These are phyloP conservation scores for Vireo altiloquus DNA, from an alignment of 2,113 vertebrate species.

Conservation along the genomic window DNA sequence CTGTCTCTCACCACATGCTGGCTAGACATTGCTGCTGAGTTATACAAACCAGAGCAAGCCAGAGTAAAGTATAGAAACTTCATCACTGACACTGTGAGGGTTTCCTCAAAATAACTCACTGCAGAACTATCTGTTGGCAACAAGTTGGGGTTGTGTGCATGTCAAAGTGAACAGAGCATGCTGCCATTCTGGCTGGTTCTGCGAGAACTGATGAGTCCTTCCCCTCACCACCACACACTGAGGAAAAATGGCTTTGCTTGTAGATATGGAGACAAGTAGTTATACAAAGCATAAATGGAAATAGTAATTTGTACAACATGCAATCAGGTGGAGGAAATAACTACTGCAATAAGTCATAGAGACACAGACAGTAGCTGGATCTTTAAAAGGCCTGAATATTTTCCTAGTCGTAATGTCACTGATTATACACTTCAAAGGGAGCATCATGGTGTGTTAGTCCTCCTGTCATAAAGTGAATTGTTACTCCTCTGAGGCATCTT, in stretches of 20 bases:
- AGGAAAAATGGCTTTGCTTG: neutral
- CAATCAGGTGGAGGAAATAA: neutral
- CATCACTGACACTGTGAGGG: neutral
- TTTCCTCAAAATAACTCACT: neutral
- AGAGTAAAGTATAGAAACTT: neutral
- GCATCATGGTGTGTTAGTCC: neutral
- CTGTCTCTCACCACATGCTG: neutral
- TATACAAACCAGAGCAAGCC: neutral
- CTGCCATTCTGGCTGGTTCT: neutral
- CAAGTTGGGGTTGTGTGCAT: rapidly evolving
- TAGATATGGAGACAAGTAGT: neutral
- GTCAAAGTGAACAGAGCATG: neutral
- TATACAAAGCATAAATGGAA: neutral
- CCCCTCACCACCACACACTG: neutral
- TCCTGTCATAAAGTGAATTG: neutral
- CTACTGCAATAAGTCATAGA: neutral
- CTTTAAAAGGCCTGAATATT: neutral
- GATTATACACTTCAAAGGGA: neutral
- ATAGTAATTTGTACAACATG: neutral
- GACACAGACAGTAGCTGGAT: neutral
- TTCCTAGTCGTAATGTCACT: neutral
- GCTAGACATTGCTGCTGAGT: neutral
- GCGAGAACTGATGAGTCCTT: neutral
- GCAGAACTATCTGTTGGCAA: neutral
- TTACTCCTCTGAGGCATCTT: neutral